phyloP scores from a whole-genome alignment of 2,888 invertebrate species.

The Caenorhabditis sp. region DNA sequence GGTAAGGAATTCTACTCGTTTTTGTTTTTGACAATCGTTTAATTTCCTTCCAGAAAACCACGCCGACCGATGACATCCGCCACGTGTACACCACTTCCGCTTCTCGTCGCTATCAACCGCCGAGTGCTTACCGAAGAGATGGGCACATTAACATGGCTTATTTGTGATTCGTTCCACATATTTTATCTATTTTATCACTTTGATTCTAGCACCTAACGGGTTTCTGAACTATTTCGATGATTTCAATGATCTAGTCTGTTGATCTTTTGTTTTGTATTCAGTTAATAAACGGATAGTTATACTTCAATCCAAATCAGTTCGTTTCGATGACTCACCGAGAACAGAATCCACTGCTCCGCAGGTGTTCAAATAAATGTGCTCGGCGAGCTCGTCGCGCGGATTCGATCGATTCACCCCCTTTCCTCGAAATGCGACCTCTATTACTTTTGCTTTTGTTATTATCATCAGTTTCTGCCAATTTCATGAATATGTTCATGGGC shows the following conservation, averaged over 20 bases:
- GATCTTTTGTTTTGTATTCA: background rate
- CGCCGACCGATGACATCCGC: slow-evolving; percentile 32
- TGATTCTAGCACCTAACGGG: background rate
- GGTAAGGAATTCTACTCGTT: background rate
- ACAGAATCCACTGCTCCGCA: slow-evolving; percentile 7
- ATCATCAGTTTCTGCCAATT: slow-evolving; percentile 8
- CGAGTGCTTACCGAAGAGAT: slow-evolving; percentile 6
- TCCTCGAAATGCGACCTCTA: slow-evolving; percentile 22
- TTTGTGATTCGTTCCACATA: slow-evolving; percentile 27
- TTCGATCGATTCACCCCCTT: slow-evolving; percentile 20
- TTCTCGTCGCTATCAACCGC: slow-evolving; percentile 30
- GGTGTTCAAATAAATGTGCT: slow-evolving; percentile 37
- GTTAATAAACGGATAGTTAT: background rate
- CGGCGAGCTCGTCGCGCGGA: background rate
- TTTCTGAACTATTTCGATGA: slow-evolving; percentile 8
- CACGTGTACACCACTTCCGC: slow-evolving; percentile 32
- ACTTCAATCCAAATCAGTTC: background rate
- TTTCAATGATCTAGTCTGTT: slow-evolving; percentile 25
- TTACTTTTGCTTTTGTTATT: slow-evolving; percentile 10
- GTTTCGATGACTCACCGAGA: slow-evolving; percentile 8
- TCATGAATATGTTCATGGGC: slow-evolving; percentile 10
- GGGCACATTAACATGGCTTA: slow-evolving; percentile 55
- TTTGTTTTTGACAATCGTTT: too few relatives aligned
- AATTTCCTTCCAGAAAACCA: slow-evolving; percentile 43
- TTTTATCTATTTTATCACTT: too few relatives aligned